Percentiles rank a stretch among this genome's conserved stretches.
Evolutionary conservation across 2,888 invertebrate genomes (phyloP).

Genomic region (Harpalus rufipes): DNA sequence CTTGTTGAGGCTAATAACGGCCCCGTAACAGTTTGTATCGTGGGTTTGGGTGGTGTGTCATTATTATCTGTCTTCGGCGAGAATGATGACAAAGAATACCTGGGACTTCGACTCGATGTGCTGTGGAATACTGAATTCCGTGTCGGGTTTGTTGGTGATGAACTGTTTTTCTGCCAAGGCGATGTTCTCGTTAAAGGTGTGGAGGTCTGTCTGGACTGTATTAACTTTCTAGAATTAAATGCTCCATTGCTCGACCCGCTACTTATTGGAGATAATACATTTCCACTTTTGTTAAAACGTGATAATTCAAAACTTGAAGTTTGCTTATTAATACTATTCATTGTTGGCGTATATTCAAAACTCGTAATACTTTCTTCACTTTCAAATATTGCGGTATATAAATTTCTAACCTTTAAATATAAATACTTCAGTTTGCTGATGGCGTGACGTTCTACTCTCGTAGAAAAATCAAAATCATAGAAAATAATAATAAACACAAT

Average conservation of each 20-base stretch:
- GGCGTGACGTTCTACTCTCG: conserved; percentile 61
- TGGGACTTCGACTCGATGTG: conserved; percentile 57
- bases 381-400: conserved; percentile 52
- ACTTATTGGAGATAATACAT: conserved; percentile 57
- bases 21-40: conserved; percentile 75
- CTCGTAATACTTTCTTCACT: conserved; percentile 41
- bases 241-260: conserved; percentile 45
- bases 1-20: conserved; percentile 77
- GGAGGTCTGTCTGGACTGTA: conserved; percentile 61
- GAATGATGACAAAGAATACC: conserved; percentile 73
- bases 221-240: conserved; percentile 55
- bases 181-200: conserved; percentile 61
- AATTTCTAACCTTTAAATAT: conserved; percentile 66
- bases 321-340: conserved; percentile 64
- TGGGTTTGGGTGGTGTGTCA: conserved; percentile 71
- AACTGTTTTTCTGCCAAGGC: conserved; percentile 65
- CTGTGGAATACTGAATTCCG: conserved; percentile 44
- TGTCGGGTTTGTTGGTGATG: conserved; percentile 38
- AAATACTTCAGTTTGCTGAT: conserved; percentile 60
- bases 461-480: conserved; percentile 63
- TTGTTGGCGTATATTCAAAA: conserved; percentile 51
- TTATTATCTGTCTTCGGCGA: conserved; percentile 71
- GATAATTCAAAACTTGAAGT: conserved; percentile 63
- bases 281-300: conserved; percentile 65
- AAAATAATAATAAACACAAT: conserved; percentile 52